Evolutionary conservation across 2,113 vertebrate species (phyloP), one percentile per base, ranked within the genome.

Genomic region (Caloenas nicobarica): DNA sequence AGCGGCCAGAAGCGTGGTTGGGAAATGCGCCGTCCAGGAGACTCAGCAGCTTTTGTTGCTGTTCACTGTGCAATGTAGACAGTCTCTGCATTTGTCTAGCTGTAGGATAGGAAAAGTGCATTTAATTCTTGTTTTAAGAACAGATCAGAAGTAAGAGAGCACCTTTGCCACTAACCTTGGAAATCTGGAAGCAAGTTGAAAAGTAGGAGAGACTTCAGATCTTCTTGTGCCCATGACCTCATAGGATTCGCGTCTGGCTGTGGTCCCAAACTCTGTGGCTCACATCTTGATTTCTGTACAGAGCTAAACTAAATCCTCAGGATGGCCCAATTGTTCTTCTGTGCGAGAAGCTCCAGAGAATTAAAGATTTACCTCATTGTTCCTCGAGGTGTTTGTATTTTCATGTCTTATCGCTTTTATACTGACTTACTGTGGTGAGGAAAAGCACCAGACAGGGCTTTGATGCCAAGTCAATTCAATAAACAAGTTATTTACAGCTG

Each of bases 1-100:
- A 25, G 34, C 10, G 33, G 36, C 46, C 65, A 69, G 58, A 46
- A 22, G 31, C 0, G 0, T 14, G 26, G 10, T 0, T 68, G 38
- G 64, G 61, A 73, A 81, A 38, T 0, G 1, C 1, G 5, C 15
- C 1, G 7, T 31, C 24, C 71, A 56, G 48, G 66, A 72, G 28
- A n/a, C 11, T 34, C 18, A 1, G 53, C 12, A 79, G 46, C 29
- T 80, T 82, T 64, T 71, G 53, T 57, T 44, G 24, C 13, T 38
- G 16, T 33, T 80, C 16, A 7, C 13, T 8, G 5, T 25, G 61
- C 13, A 23, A 4, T 26, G 31, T 16, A 25, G 51, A 7, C 11
- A 76, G 54, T 10, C 17, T 84, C 48, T 38, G 23, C n/a, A 34
- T 42, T 50, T 74, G 16, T 53, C 26, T 38, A 33, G 34, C 36